Conservation (phyloP, 2,113 vertebrate species). For the Pyxicephalus adspersus region DNA sequence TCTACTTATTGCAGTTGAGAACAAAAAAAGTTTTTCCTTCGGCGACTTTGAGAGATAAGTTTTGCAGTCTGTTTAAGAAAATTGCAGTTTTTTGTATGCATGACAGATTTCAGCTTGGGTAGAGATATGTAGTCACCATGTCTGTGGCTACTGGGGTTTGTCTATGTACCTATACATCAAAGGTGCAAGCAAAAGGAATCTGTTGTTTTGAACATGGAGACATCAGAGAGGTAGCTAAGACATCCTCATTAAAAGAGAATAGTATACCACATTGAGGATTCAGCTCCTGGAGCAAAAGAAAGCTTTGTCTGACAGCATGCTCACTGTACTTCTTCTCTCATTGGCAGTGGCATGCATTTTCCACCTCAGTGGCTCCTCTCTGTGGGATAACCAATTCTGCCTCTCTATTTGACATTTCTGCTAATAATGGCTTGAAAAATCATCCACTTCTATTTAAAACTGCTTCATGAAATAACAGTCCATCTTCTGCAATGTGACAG, state of each 20-base stretch:
- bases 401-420: constrained; percentile 69
- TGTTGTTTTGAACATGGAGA: constrained; percentile 61
- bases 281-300: constrained; percentile 62
- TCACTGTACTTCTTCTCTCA: constrained; percentile 57
- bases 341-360: constrained; percentile 61
- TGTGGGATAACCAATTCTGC: constrained; percentile 65
- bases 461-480: constrained; percentile 65
- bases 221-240: constrained; percentile 51
- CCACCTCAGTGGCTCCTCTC: constrained; percentile 69
- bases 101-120: background rate
- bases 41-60: no score
- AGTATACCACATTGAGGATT: constrained; percentile 61
- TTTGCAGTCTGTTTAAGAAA: no score
- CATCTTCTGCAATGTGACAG: constrained; percentile 65
- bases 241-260: constrained; percentile 62
- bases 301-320: constrained; percentile 63
- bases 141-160: background rate
- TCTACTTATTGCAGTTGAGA: no score
- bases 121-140: background rate
- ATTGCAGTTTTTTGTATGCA: no score
- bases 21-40: no score
- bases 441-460: constrained; percentile 66
- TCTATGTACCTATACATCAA: background rate
- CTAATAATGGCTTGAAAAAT: constrained; percentile 73
- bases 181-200: constrained; percentile 53